Conservation (phyloP, 2,113 vertebrate species). For the Suncus etruscus region DNA sequence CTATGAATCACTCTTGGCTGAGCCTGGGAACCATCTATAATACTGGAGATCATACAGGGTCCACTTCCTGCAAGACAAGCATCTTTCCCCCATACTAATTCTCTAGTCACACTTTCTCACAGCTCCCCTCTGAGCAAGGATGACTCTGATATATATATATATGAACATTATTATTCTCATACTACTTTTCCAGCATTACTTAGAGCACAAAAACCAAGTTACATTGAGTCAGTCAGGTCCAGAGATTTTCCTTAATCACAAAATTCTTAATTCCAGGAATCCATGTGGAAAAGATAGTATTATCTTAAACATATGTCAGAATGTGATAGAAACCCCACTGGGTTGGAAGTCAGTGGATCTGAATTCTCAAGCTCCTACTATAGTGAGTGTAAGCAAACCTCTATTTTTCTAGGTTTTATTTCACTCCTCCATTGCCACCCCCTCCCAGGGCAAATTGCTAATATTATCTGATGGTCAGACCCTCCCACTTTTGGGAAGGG, state of each 20-base stretch:
- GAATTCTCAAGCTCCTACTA: not conserved
- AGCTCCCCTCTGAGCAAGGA: not conserved
- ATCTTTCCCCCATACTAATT: too few species aligned
- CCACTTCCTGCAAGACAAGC: too few species aligned
- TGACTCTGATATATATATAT: not conserved
- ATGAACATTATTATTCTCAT: not conserved
- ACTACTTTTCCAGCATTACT: not conserved
- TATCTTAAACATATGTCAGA: constrained; percentile 21
- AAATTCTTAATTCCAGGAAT: constrained; percentile 24
- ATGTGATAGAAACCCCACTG: constrained; percentile 20
- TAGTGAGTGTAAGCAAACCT: not conserved
- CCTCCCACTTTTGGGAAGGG: too few species aligned
- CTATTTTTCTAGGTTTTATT: not conserved
- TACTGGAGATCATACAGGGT: too few species aligned
- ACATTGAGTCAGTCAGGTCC: not conserved
- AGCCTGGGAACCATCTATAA: too few species aligned
- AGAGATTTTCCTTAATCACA: constrained; percentile 20
- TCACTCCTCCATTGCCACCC: not conserved
- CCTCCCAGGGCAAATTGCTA: too few species aligned
- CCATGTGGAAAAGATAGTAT: constrained; percentile 29
- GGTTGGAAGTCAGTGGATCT: constrained; percentile 1
- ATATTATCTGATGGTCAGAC: too few species aligned
- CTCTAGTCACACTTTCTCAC: not conserved
- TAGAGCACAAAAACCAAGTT: not conserved
- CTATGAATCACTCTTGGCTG: too few species aligned